Base-by-base conservation (phyloP, 1,140 invertebrate genomes). In the Hypsibius dujardini region DNA sequence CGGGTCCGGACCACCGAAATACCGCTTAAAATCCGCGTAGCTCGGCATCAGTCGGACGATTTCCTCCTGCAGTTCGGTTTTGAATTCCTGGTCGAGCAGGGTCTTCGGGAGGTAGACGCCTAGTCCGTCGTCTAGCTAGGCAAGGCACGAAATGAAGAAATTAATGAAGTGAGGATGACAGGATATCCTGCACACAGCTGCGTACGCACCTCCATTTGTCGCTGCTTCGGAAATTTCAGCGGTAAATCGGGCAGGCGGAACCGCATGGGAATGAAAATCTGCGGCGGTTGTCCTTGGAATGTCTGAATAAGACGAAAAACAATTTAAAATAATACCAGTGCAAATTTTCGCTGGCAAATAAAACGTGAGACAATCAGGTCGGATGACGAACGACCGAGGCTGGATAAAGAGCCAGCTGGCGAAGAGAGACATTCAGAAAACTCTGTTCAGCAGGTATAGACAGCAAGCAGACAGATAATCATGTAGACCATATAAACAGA, bases 221-320 rank as follows among this genome's bases (percentile, higher is more conserved):
- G 12, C 45, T 12, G 62, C 7, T 67, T 12, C 3, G 3, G 12
- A 3, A 15, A 15, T 67, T 67, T 67, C 12, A 67, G 45, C 3
- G 62, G 62, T 15, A 67, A 7, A 42, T 67, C 62, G 42, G 62
- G 62, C 3, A 67, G 62, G 42, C 62, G 62, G 42, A 67, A 67
- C 42, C 42, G 12, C 62, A 67, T 67, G 12, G 62, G 62, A 42
- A 67, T 67, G 62, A 67, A 67, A 15, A 67, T 67, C 45, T 67
- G 12, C 62, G 62, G 62, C 42, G 42, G 12, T 15, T 67, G 12
- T 7, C 42, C 62, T 45, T 15, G 3, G 12, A 67, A 12, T 7
- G 62, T 42, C 62, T 67, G 62, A 7, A 67, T 7, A 67, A 45
- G 7, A 42, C 42, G n/a, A 56, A 56, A 7, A 56, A 56, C 28